Conservation (phyloP, 2,888 invertebrate genomes). For the Charanyca ferruginea region DNA sequence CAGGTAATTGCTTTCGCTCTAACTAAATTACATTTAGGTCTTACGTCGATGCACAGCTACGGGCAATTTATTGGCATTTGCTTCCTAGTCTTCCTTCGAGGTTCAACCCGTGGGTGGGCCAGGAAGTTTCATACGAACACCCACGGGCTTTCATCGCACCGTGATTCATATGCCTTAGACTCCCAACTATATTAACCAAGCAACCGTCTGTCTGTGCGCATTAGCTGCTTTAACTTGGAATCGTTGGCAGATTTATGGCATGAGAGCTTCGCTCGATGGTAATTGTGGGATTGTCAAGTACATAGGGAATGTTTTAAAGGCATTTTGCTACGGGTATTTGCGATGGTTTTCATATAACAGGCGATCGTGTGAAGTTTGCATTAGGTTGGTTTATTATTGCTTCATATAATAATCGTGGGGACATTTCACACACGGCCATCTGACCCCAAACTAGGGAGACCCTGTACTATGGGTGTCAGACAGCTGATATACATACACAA, state of each 20-base stretch:
- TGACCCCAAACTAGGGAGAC: too few relatives aligned
- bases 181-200: conserved; percentile 68
- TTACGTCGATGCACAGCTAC: conserved; percentile 57
- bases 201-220: conserved; percentile 70
- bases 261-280: conserved; percentile 47
- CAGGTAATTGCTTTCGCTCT: conserved; percentile 52
- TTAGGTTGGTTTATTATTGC: conserved; percentile 5
- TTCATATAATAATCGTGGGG: conserved; percentile 6
- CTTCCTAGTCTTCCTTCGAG: conserved; percentile 70
- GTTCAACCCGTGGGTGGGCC: conserved; percentile 82
- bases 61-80: conserved; percentile 63
- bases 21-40: conserved; percentile 59
- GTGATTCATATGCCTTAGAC: conserved; percentile 82
- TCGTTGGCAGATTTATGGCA: conserved; percentile 71
- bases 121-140: conserved; percentile 84
- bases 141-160: conserved; percentile 85
- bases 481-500: too few relatives aligned
- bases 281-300: conserved; percentile 50
- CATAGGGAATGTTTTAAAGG: conserved; percentile 24
- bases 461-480: too few relatives aligned
- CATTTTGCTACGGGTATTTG: conserved; percentile 21
- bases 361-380: neutral
- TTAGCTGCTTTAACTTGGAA: conserved; percentile 72
- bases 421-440: too few relatives aligned
- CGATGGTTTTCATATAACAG: conserved; percentile 23